Evolutionary conservation across 2,797 vertebrate species (phyloP), one percentile per base, ranked within the genome.

Genomic region (Simalia tracyae): DNA sequence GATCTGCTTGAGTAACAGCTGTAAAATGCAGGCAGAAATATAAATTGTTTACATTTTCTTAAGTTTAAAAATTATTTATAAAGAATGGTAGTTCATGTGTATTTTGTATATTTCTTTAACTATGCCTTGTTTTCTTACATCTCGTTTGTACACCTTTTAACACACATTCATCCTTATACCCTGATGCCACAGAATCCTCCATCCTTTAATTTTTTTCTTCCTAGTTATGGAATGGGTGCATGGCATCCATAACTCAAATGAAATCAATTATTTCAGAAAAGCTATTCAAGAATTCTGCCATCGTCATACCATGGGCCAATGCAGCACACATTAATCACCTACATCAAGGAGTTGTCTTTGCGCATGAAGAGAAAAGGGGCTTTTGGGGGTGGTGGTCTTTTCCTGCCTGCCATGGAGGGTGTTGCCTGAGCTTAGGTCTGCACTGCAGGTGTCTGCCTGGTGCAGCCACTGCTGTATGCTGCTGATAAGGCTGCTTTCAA

Each of bases 401-500:
- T 56, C 3, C 1, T 84, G 54, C 86, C 89, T 90, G 88, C 7
- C 94, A 96, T 93, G 93, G 92, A 92, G 95, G 94, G 36, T 17
- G 84, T 86, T 91, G 2, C 92, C 93, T 92, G 5, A 88, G 56
- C 60, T 36, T 46, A 84, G 26, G 89, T 92, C 92, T 92, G 92
- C 89, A 92, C 92, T 90, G 92, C 92, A 90, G 92, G 89, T 87
- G 42, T 87, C 59, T 61, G 28, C 84, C 24, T 86, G 63, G 64
- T 90, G 88, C 88, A 90, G 91, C 64, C 56, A 14, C 72, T 87
- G 72, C 66, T 86, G 56, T 64, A 42, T 0, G 6, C 36, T 88
- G 72, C 89, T 92, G 92, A 90, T 76, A 66, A 36, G 64, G 68
- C 68, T 88, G 28, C 15, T 57, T 92, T 72, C 60, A 64, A 56